phyloP scores from a whole-genome alignment of 2,888 invertebrate species.

The Eristalis tenax region DNA sequence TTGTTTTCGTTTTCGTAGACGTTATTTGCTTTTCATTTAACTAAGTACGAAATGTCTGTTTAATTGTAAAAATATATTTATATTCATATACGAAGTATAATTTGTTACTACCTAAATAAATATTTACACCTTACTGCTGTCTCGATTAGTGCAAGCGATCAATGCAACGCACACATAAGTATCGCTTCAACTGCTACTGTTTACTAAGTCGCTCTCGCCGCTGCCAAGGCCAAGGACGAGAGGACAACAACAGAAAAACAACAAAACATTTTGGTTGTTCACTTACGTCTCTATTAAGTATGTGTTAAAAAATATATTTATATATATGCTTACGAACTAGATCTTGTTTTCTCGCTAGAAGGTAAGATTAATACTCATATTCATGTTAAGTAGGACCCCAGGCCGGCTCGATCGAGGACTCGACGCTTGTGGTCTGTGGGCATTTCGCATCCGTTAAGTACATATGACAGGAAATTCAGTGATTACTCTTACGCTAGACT shows the following conservation, averaged over 20 bases:
- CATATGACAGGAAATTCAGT: constrained; percentile 34
- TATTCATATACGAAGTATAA: constrained; percentile 50
- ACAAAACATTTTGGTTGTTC: constrained; percentile 14
- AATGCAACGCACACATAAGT: constrained; percentile 30
- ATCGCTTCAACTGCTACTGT: constrained; percentile 22
- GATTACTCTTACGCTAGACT: constrained; percentile 10
- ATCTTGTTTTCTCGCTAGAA: constrained; percentile 26
- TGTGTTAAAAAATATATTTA: constrained; percentile 28
- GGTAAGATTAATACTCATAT: constrained; percentile 57
- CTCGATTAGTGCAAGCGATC: constrained; percentile 19
- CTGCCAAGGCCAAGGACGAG: neutral
- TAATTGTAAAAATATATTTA: constrained; percentile 63
- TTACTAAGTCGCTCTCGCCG: constrained; percentile 4
- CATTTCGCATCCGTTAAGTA: constrained; percentile 34
- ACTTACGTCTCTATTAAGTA: constrained; percentile 11
- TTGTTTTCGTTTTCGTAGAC: neutral
- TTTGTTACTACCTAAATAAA: constrained; percentile 71
- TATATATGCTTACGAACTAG: constrained; percentile 23
- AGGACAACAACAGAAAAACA: constrained; percentile 14
- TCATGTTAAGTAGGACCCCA: constrained; percentile 5
- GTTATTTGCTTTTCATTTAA: neutral
- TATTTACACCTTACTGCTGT: constrained; percentile 59
- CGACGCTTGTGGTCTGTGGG: neutral
- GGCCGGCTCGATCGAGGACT: neutral
- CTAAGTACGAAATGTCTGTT: constrained; percentile 57